Evolutionary conservation across 2,113 vertebrate species (phyloP).

Genomic region (Pterophyllum scalare): DNA sequence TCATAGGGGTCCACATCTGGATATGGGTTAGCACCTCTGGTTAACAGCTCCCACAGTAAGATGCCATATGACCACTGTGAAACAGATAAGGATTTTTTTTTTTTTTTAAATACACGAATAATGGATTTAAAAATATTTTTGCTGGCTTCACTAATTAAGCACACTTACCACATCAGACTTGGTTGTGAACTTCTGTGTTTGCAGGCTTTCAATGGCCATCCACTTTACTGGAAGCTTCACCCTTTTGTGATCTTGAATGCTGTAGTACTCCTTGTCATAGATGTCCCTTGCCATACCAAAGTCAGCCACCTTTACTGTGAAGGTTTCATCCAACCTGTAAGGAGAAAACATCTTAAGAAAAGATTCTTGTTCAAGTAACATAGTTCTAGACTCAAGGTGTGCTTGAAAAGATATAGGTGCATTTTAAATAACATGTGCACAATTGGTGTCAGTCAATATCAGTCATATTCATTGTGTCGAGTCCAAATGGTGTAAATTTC

Average conservation of each 20-base stretch:
- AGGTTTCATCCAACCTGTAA: conserved; percentile 90
- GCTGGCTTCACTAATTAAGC: not conserved
- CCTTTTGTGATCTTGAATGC: conserved; percentile 85
- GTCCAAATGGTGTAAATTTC: not conserved
- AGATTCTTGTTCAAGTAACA: not conserved
- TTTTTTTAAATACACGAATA: not conserved
- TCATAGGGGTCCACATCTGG: conserved; percentile 92
- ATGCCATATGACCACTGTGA: conserved; percentile 95
- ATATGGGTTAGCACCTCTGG: conserved; percentile 92
- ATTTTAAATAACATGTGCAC: not conserved
- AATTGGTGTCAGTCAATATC: not conserved
- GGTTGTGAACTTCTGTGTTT: conserved; percentile 95
- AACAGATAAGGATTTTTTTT: not conserved
- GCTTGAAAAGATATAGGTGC: not conserved
- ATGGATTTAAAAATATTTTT: not conserved
- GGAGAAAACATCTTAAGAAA: not conserved
- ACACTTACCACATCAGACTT: conserved; percentile 94
- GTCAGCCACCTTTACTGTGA: conserved; percentile 95
- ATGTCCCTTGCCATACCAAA: conserved; percentile 93
- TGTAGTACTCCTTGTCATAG: conserved; percentile 96
- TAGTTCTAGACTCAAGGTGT: not conserved
- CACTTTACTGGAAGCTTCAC: conserved; percentile 95
- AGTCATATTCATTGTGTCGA: not conserved
- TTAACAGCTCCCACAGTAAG: conserved; percentile 95
- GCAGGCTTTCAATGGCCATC: conserved; percentile 97